Base-by-base conservation (phyloP, 2,797 vertebrate genomes). In the Spheniscus humboldti region DNA sequence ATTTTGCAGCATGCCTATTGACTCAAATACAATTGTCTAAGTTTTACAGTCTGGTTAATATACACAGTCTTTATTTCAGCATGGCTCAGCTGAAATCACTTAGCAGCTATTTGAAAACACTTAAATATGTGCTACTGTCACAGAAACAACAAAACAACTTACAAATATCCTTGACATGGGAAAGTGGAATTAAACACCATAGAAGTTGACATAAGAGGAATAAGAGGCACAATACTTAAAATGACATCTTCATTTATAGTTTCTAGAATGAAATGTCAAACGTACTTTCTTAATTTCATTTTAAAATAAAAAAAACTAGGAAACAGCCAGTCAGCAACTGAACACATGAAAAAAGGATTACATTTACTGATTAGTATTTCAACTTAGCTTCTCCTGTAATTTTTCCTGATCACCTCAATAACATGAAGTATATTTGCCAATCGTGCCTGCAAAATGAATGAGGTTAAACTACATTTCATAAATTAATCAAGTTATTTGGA, bases 391-490 rank as follows among this genome's bases (percentile, higher is more conserved):
- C 88, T 95, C 85, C 62, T 93, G 41, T 86, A 95, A 88, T 90
- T 85, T 91, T 86, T 86, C 83, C 89, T 90, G 33, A 85, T 92
- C 88, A 86, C 45, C 90, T 95, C 75, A 91, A 60, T 94, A 96
- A 96, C 63, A 97, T 63, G 33, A 97, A 96, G 59, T 64, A 92
- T 89, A 95, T 76, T 94, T 66, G 88, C 93, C 67, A 86, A 11
- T n/a, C 50, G 82, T 66, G 90, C 53, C 76, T 88, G 56, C 79
- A 97, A 96, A 96, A 96, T 63, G 6, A 96, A 97, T 95, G 86
- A 95, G 37, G 75, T 90, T 91, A 69, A 96, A 95, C 79, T 88
- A 85, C 37, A 95, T 96, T 90, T 96, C 72, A 94, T 64, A 94
- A 75, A 97, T 73, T 94, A 89, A 95, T 60, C 53, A 95, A 79